Evolutionary conservation across 2,113 vertebrate species (phyloP).

Genomic region (Mobula birostris): DNA sequence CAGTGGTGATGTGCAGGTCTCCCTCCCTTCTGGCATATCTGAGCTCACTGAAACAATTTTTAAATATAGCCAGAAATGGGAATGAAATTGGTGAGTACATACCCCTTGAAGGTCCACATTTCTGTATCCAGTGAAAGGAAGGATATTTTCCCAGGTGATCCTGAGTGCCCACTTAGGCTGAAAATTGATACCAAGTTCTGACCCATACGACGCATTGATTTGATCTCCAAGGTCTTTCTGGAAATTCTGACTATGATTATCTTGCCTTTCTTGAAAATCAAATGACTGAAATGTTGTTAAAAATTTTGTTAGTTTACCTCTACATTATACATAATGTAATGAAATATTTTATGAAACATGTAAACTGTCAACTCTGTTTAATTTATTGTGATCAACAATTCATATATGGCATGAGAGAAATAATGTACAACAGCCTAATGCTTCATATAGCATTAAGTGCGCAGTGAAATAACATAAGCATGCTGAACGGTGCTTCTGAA

Average conservation of each 20-base stretch:
- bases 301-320: neutral
- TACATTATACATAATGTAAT: too few species aligned
- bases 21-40: too few species aligned
- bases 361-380: neutral
- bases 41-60: too few species aligned
- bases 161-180: slow-evolving; percentile 62
- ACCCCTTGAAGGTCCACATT: slow-evolving; percentile 35
- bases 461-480: too few species aligned
- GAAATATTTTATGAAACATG: neutral
- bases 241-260: neutral
- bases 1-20: too few species aligned
- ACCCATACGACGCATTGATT: neutral
- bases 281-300: neutral
- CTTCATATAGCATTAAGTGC: too few species aligned
- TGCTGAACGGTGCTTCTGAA: too few species aligned
- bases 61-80: neutral
- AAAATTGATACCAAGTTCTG: slow-evolving; percentile 41
- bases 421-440: neutral
- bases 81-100: neutral
- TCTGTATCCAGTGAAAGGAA: slow-evolving; percentile 41
- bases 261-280: neutral
- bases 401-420: neutral
- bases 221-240: neutral
- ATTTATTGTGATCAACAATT: neutral
- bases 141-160: slow-evolving; percentile 57